Evolutionary conservation across 2,113 vertebrate genomes (phyloP), one percentile per base, ranked within the genome.

Genomic region (Lampris megalopsis): DNA sequence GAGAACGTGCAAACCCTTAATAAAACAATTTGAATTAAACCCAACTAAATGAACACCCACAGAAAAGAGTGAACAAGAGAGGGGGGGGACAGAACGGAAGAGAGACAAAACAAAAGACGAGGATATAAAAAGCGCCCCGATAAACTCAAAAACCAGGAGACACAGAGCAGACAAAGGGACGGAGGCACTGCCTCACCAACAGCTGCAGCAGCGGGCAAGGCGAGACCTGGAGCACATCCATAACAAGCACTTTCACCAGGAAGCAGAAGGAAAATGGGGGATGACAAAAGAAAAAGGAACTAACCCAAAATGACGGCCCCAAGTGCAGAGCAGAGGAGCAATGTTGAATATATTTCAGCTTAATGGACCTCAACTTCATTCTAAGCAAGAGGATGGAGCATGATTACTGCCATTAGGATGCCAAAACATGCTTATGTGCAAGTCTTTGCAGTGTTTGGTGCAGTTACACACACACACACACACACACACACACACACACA

Each of bases 331-430:
- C 57, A 42, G 67, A 69, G 45, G 47, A 75, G 68, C 41, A 80
- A 75, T 71, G 70, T 74, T 73, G 71, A 63, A 81, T 81, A 83
- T 78, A 68, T 88, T 83, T 87, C 81, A 86, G 79, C 71, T 79
- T 88, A 88, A 89, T 88, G 83, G 86, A 85, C 72, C 74, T 84
- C 84, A 88, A 90, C 88, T 91, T 89, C 79, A 86, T 80, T 83
- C 68, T 68, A 79, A 60, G 73, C 78, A 73, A 69, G 63, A 78
- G 73, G 72, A 61, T 68, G 70, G 61, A 57, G 73, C 87, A 65
- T 81, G 83, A 91, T 86, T 88, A 85, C 78, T 66, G 53, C 77
- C 68, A 88, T 88, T 84, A 89, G 43, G 77, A 72, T 70, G 83
- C 65, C 10, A 40, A 69, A 54, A 43, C 24, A 24, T 24, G 24